Base-by-base conservation (phyloP, 2,113 vertebrate genomes). In the Ancistrus triradiatus region DNA sequence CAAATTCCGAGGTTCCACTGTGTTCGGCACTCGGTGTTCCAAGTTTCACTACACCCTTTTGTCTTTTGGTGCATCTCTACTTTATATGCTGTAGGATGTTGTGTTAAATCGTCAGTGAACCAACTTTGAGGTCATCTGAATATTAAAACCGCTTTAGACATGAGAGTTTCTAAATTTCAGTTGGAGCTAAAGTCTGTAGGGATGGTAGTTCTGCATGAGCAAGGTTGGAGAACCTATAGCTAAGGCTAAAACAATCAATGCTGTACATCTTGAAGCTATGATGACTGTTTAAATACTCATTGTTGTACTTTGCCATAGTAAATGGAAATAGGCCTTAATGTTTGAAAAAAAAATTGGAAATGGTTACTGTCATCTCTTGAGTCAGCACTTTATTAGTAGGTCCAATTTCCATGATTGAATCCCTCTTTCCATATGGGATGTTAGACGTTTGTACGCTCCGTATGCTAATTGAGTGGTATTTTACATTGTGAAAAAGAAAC, bases 231-330 rank as follows among this genome's bases (percentile, higher is more conserved):
- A 58, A 37, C 42, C 47, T 63, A 25, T 38, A 42, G 48, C 57
- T 47, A 51, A 47, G 63, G 8, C 63, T 13, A 18, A 57, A 44
- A 13, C 35, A 64, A 64, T 52, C 67, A 84, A 81, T 51, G 70
- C 83, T 80, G 74, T 78, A 70, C 53, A 25, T 76, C 79, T 21
- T 77, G 64, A 77, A 55, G 55, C 63, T 63, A 52, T 47, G 24
- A 60, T 72, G 83, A 87, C 85, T 85, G 85, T 87, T 87, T 56
- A 44, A 33, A 46, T 57, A 61, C 40, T 83, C 63, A 80, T 81
- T 83, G 78, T 85, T 85, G 17, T 48, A 28, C 48, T 58, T 44
- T 47, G 61, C 55, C 65, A 71, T 28, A 50, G 53, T 58, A 64
- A 72, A 47, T 52, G 17, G 46, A 49, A 65, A 67, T 40, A 73